Conservation (phyloP, 2,797 vertebrate species). For the Coregonus ussuriensis region DNA sequence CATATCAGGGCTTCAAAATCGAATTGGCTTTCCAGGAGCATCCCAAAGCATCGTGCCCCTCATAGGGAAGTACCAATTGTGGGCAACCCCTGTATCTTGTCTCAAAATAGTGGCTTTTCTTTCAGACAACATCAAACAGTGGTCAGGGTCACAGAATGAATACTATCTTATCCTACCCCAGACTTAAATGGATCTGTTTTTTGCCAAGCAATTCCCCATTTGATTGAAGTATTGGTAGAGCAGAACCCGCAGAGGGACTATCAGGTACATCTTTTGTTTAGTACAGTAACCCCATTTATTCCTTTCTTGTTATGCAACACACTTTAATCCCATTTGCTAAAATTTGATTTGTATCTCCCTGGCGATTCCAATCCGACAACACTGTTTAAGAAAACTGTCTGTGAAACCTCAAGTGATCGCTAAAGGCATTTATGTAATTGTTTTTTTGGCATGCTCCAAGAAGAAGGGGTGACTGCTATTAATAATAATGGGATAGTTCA, state of each 20-base stretch:
- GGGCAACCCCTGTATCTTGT: constrained; percentile 42
- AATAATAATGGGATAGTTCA: not conserved
- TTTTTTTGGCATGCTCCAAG: constrained; percentile 44
- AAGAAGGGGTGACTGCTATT: constrained; percentile 53
- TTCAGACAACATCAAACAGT: constrained; percentile 51
- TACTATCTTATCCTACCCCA: constrained; percentile 48
- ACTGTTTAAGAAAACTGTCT: constrained; percentile 43
- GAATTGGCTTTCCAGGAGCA: not conserved
- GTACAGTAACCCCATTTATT: constrained; percentile 62
- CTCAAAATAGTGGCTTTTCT: constrained; percentile 63
- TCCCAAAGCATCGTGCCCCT: constrained; percentile 9
- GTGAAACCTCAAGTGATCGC: constrained; percentile 57
- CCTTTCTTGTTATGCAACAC: constrained; percentile 58
- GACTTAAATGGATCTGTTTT: constrained; percentile 52
- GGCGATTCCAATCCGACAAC: constrained; percentile 42
- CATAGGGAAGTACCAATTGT: constrained; percentile 36
- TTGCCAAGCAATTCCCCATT: constrained; percentile 57
- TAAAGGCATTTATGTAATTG: constrained; percentile 51
- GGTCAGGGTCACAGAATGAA: constrained; percentile 53
- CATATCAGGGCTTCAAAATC: not conserved
- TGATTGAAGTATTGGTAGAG: constrained; percentile 60
- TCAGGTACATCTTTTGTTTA: constrained; percentile 60
- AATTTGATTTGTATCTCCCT: constrained; percentile 61
- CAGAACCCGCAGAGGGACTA: constrained; percentile 58
- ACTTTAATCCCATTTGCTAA: constrained; percentile 65